phyloP scores from a whole-genome alignment of 1,140 invertebrate genomes.

The Neuroterus valhalla region DNA sequence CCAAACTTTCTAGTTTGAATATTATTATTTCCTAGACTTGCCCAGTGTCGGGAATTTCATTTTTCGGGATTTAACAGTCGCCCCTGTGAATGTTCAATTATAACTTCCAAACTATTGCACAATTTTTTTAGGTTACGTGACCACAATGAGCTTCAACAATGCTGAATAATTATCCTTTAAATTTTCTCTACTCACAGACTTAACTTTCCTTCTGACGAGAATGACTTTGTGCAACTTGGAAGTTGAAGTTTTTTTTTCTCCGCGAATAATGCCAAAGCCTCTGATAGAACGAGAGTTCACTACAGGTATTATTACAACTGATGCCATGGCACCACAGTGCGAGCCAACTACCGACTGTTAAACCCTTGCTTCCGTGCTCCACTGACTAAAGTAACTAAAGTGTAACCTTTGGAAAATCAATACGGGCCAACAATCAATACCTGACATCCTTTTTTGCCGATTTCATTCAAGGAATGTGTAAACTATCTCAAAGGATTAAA shows the following conservation, averaged over 20 bases:
- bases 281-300: constrained; percentile 33
- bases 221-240: constrained; percentile 33
- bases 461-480: neutral
- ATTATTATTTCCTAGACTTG: no score
- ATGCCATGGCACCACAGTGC: constrained; percentile 35
- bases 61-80: no score
- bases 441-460: neutral
- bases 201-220: constrained; percentile 39
- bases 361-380: constrained; percentile 16
- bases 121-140: neutral
- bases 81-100: no score
- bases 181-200: constrained; percentile 37
- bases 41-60: no score
- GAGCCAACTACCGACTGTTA: constrained; percentile 19
- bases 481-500: no score
- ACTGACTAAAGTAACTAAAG: neutral
- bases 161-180: neutral
- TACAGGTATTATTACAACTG: constrained; percentile 40
- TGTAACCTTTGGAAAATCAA: constrained; percentile 38
- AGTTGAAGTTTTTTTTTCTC: constrained; percentile 6
- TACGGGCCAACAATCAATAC: constrained; percentile 30
- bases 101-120: no score
- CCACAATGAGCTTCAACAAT: neutral
- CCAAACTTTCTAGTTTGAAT: no score
- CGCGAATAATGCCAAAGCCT: constrained; percentile 33